Base-by-base conservation (phyloP, 2,113 vertebrate species). In the Leptobrachium ailaonicum region DNA sequence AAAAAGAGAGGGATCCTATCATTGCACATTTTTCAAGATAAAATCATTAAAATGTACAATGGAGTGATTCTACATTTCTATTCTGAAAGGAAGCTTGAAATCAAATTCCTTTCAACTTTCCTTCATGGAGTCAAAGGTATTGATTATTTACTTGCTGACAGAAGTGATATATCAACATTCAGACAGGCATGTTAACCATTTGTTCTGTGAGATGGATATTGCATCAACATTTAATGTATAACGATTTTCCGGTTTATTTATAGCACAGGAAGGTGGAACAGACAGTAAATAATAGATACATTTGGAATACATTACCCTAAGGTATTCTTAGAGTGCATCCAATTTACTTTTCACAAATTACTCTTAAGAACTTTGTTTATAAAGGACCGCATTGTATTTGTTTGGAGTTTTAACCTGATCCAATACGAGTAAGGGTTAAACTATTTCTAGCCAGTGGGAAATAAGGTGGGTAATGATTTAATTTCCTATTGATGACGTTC, bases 261-360 rank as follows among this genome's bases (percentile, higher is more conserved):
- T 44, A 50, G 60, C 60, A 4, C 11, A 4, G 41, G 54, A 32
- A 64, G 73, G 72, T 62, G 41, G 75, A 78, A 8, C 1, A 2
- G 2, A 41, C 6, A 40, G n/a, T 56, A n/a, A 12, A 75, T 75
- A 75, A 81, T 81, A 62, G 72, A 75, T 80, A 80, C n/a, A 73
- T 53, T 73, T 58, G 47, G 70, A 73, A 72, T 69, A 69, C 43
- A 50, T 80, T 69, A 41, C 71, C 64, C 63, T 32, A 71, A 60
- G 64, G 71, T 58, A 74, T 68, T 62, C 64, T 58, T 43, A 75
- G 50, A 64, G 54, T 69, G 53, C 53, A 45, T 13, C 6, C 2
- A 75, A 74, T 45, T 50, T 47, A 47, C 53, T 44, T 58, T 43
- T 32, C 42, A 80, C 58, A 69, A 66, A 50, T 68, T 74, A 75